Evolutionary conservation across 2,888 invertebrate genomes (phyloP).

Genomic region (Euclidia mi): DNA sequence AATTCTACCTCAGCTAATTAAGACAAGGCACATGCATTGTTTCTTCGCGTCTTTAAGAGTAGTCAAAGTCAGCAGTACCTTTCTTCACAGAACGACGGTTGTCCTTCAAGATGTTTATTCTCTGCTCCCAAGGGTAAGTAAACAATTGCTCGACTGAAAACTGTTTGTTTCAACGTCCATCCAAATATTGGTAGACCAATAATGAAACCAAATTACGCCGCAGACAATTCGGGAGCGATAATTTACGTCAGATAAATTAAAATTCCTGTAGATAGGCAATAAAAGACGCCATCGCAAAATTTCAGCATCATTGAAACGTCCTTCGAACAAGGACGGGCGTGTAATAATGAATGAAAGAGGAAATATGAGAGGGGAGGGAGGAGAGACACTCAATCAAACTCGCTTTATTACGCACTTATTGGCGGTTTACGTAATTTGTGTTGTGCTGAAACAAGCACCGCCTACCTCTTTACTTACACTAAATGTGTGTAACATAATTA

Average conservation of each 20-base stretch:
- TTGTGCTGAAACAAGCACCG: slow-evolving; percentile 4
- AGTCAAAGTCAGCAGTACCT: too few species aligned
- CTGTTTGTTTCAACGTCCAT: background rate
- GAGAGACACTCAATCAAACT: slow-evolving; percentile 25
- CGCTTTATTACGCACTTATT: slow-evolving; percentile 25
- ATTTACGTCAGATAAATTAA: slow-evolving; percentile 10
- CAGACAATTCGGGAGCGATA: background rate
- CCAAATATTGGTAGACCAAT: slow-evolving; percentile 1
- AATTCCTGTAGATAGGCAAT: slow-evolving; percentile 17
- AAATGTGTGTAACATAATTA: too few species aligned
- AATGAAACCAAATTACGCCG: background rate
- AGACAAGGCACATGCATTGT: too few species aligned
- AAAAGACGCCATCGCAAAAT: slow-evolving; percentile 14
- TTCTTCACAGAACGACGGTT: too few species aligned
- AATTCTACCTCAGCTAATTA: too few species aligned
- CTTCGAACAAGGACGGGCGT: slow-evolving; percentile 7
- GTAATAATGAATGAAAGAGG: slow-evolving; percentile 30
- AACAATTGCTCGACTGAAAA: too few species aligned
- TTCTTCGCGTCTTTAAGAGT: too few species aligned
- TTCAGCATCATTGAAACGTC: slow-evolving; percentile 15
- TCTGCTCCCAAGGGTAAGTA: background rate
- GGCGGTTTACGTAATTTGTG: slow-evolving; percentile 21
- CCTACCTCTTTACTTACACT: background rate
- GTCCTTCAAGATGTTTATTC: too few species aligned
- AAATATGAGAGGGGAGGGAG: slow-evolving; percentile 19